A percentile compares a stretch with the other conserved stretches of the same genome.
These are phyloP conservation scores for Corvus moneduloides DNA, from an alignment of 2,113 vertebrate species.

Conservation along the genomic window DNA sequence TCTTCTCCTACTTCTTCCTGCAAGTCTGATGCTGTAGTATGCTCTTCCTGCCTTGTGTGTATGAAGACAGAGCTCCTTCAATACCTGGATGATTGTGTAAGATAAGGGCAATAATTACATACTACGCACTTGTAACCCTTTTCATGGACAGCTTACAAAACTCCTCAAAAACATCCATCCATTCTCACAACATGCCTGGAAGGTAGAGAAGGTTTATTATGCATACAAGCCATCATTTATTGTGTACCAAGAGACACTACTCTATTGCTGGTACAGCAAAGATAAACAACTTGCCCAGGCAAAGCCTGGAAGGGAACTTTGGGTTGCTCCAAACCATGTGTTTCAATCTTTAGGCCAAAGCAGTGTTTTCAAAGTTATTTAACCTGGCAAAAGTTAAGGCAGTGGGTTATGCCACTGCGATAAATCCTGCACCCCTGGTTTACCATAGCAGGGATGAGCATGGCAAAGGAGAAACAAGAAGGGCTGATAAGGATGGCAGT, in stretches of 20 bases:
- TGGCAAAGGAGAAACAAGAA: neutral
- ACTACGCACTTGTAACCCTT: neutral
- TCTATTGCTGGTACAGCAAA: neutral
- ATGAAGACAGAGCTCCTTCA: neutral
- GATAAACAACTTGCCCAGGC: slow-evolving; percentile 25
- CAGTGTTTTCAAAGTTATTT: neutral
- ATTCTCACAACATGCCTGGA: slow-evolving; percentile 5
- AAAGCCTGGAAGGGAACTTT: neutral
- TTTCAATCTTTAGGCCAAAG: neutral
- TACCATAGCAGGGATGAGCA: neutral
- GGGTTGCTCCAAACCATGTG: neutral
- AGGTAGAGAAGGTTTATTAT: slow-evolving; percentile 17
- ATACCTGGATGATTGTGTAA: neutral
- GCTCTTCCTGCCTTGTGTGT: neutral
- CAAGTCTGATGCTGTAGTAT: neutral
- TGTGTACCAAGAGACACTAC: neutral
- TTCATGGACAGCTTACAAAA: slow-evolving; percentile 15
- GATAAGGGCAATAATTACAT: slow-evolving; percentile 34
- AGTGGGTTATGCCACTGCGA: neutral
- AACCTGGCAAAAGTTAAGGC: slow-evolving; percentile 16
- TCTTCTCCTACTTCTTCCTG: neutral
- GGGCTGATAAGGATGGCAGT: neutral
- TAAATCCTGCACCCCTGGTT: neutral
- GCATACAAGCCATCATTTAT: neutral
- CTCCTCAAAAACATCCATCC: slow-evolving; percentile 18